Conservation (phyloP, 2,888 invertebrate genomes). For the Synergus japonicus region DNA sequence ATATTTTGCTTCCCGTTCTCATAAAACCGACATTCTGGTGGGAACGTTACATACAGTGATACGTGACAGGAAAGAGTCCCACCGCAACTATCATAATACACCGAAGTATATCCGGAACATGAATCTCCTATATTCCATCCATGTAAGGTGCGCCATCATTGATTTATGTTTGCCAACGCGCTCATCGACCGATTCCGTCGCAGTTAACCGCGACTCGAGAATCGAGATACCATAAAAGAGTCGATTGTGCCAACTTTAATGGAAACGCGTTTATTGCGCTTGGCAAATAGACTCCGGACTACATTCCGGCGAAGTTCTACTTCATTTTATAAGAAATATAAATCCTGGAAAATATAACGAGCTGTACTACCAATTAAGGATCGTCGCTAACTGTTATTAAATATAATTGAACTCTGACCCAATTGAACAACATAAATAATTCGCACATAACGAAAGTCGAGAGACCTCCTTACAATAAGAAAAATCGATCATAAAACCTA, state of each 20-base stretch:
- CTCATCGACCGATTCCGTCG: slow-evolving; percentile 51
- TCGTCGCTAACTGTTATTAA: slow-evolving; percentile 35
- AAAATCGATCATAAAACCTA: too few species aligned
- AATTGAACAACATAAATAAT: slow-evolving; percentile 1
- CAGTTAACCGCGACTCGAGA: slow-evolving; percentile 47
- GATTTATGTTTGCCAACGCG: slow-evolving; percentile 46
- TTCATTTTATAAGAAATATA: slow-evolving; percentile 41
- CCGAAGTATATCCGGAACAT: slow-evolving; percentile 66
- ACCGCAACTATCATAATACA: slow-evolving; percentile 73
- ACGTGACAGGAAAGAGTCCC: slow-evolving; percentile 72
- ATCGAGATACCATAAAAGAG: slow-evolving; percentile 51
- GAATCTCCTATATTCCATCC: slow-evolving; percentile 59
- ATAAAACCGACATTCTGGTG: slow-evolving; percentile 70
- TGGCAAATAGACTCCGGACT: slow-evolving; percentile 40
- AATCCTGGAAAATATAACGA: slow-evolving; percentile 39
- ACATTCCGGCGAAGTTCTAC: slow-evolving; percentile 26
- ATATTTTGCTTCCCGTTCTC: slow-evolving; percentile 73
- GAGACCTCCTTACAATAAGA: not conserved
- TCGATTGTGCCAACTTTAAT: slow-evolving; percentile 42
- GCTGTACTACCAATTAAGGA: slow-evolving; percentile 33
- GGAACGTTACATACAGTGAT: slow-evolving; percentile 60
- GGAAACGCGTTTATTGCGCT: slow-evolving; percentile 42
- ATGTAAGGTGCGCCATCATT: slow-evolving; percentile 59
- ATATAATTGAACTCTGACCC: slow-evolving; percentile 27
- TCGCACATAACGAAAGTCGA: not conserved